Conservation (phyloP, 2,797 vertebrate genomes). For the Pogoniulus pusillus region DNA sequence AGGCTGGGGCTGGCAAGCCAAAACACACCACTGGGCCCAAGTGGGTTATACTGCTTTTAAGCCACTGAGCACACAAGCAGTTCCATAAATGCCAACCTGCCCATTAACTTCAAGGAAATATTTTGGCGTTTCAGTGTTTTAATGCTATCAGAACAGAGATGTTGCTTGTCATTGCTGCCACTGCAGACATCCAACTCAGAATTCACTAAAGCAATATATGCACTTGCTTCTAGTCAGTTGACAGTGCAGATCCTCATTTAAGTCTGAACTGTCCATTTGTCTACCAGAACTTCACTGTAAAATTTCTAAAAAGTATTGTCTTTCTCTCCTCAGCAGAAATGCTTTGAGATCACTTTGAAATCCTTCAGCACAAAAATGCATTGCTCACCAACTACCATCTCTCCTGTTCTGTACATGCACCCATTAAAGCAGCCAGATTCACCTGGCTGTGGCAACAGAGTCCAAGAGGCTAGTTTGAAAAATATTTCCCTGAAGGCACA, state of each 20-base stretch:
- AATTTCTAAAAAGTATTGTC: not conserved
- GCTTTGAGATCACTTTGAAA: not conserved
- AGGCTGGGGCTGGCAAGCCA: not conserved
- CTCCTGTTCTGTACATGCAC: not conserved
- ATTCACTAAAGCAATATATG: not conserved
- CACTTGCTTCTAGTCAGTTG: not conserved
- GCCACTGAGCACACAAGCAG: not conserved
- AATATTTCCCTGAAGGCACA: not conserved
- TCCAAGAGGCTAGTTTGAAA: not conserved
- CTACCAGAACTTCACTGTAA: constrained; percentile 37
- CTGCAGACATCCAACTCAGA: not conserved
- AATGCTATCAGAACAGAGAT: not conserved
- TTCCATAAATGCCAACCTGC: not conserved
- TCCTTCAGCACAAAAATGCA: not conserved
- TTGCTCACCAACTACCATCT: not conserved
- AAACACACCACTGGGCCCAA: not conserved
- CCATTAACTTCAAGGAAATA: not conserved
- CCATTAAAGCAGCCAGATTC: not conserved
- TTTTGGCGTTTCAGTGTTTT: not conserved
- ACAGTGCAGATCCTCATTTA: not conserved
- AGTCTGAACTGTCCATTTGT: constrained; percentile 38
- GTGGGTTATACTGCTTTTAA: not conserved
- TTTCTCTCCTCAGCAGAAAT: not conserved
- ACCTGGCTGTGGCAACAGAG: not conserved
- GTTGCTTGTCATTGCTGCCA: not conserved